Evolutionary conservation across 2,888 invertebrate genomes (phyloP), one percentile per base, ranked within the genome.

Genomic region (Dromius quadrimaculatus): DNA sequence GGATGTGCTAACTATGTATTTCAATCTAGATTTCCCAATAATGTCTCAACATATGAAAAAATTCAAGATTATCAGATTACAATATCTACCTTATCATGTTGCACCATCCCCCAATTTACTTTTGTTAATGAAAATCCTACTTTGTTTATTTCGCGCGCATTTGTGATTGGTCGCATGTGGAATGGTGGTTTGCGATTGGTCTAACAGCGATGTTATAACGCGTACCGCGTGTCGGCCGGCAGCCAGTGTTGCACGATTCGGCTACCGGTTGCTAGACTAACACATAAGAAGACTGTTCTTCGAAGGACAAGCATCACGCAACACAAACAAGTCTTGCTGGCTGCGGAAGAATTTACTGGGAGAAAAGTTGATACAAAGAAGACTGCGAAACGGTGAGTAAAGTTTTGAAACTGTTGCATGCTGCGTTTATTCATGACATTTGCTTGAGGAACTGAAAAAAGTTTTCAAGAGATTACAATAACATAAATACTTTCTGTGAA

Each of bases 81-180:
- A 38, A 38, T 38, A 6, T 38, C 38, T 28, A 5, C 3, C 22
- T n/a, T 20, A 5, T n/a, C 15, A 3, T 34, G 59, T 5, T 9
- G 34, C 9, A 20, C n/a, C 22, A n/a, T 19, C 41, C 54, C 54
- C 13, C 28, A 13, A n/a, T 22, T 50, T 5, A 32, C 15, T 28
- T 54, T 41, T 32, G 8, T 47, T 19, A 64, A 64, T 64, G 64
- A 64, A n/a, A 32, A 47, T 64, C 17, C 19, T 2, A 15, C n/a
- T 63, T 64, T 64, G 64, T 64, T 45, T 64, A 64, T 64, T 47
- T 64, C 47, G 64, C 64, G 47, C 47, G 45, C 64, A 17, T 1
- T 1, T 32, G 47, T 32, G 64, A 64, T 64, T 64, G 64, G 64
- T 64, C 19, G 47, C 20, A 2, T 32, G 32, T 9, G 41, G 34